A percentile compares a stretch with the other conserved stretches of the same genome.
phyloP scores from a whole-genome alignment of 2,797 vertebrate genomes.

The Lagocephalus sceleratus region DNA sequence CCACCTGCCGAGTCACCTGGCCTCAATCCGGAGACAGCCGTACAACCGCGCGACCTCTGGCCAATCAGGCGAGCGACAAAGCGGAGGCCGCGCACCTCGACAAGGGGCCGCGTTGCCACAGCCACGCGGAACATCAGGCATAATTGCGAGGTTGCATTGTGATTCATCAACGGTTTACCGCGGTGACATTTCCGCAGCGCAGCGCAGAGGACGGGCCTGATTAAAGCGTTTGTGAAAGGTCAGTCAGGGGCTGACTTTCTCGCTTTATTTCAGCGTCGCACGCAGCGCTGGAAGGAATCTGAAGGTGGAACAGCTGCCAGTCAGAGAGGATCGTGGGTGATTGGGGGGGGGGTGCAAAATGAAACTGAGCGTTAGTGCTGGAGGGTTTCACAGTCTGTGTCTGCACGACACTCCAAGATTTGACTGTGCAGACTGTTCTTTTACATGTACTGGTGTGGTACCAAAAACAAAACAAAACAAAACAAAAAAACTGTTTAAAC shows the following conservation, averaged over 20 bases:
- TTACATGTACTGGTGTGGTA: too few relatives aligned
- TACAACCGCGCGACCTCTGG: too few relatives aligned
- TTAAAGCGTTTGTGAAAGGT: conserved; percentile 52
- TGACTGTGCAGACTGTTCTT: too few relatives aligned
- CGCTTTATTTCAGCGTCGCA: neutral
- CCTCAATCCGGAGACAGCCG: too few relatives aligned
- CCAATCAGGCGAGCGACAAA: conserved; percentile 14
- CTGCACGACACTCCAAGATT: too few relatives aligned
- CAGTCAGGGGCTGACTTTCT: conserved; percentile 18
- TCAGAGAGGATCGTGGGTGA: conserved; percentile 34
- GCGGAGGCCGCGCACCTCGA: conserved; percentile 17
- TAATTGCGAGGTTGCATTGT: conserved; percentile 35
- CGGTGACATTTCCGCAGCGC: conserved; percentile 44
- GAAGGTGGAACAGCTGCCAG: conserved; percentile 15
- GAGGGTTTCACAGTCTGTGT: conserved; percentile 18
- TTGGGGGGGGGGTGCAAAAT: conserved; percentile 22
- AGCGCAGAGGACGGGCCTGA: conserved; percentile 37
- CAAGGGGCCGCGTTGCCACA: conserved; percentile 32
- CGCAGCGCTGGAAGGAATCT: neutral
- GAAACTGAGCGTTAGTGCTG: conserved; percentile 9
- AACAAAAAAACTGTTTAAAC: too few relatives aligned
- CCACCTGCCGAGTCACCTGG: too few relatives aligned
- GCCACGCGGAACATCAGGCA: conserved; percentile 22
- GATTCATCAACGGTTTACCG: conserved; percentile 45
- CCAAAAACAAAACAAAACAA: too few relatives aligned